Percentiles rank a stretch among this genome's conserved stretches.
Evolutionary conservation across 2,797 vertebrate species (phyloP).

Genomic region (Oreochromis grahami): DNA sequence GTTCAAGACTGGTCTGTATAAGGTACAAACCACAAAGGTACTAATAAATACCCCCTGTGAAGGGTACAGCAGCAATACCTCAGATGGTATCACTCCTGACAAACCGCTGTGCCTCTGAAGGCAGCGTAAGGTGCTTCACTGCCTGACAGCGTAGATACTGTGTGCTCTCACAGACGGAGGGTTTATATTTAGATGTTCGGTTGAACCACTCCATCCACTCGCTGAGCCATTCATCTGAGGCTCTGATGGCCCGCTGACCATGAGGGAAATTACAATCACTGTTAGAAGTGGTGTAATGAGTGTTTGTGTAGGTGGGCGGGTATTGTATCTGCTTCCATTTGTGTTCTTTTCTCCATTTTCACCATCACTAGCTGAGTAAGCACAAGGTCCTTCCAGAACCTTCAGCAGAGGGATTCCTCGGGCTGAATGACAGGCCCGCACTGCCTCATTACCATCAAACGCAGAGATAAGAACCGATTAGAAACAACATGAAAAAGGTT

Average conservation of each 20-base stretch:
- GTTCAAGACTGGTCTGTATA: not conserved
- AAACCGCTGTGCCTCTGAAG: not conserved
- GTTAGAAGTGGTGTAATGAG: not conserved
- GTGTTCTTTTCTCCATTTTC: not conserved
- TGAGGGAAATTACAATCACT: not conserved
- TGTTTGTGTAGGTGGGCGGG: not conserved
- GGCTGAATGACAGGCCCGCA: slow-evolving; percentile 5
- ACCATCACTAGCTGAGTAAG: not conserved
- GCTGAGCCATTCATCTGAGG: not conserved
- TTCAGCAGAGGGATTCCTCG: not conserved
- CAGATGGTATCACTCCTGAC: not conserved
- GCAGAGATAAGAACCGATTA: slow-evolving; percentile 2
- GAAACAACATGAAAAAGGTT: slow-evolving; percentile 5
- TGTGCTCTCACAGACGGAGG: not conserved
- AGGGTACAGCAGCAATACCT: not conserved
- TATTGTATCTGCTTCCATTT: not conserved
- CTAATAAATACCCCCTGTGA: not conserved
- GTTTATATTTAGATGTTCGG: not conserved
- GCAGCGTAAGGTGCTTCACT: not conserved
- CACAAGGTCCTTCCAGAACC: not conserved
- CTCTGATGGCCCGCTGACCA: not conserved
- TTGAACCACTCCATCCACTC: not conserved
- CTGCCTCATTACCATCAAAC: slow-evolving; percentile 10
- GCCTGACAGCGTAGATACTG: not conserved
- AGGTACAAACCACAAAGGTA: not conserved